Conservation (phyloP, 1,140 invertebrate species). For the Drosophila punjabiensis region DNA sequence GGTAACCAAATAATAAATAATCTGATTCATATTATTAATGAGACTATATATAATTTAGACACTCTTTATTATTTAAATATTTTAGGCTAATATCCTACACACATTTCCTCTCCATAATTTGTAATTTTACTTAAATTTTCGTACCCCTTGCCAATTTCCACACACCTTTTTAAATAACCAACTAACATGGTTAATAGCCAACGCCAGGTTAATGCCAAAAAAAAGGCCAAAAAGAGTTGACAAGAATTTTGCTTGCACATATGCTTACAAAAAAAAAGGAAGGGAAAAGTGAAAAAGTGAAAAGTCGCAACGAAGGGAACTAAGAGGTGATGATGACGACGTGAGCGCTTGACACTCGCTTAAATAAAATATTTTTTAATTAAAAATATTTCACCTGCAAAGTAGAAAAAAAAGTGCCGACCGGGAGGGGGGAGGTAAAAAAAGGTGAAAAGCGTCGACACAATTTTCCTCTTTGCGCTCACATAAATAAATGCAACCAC, state of each 20-base stretch:
- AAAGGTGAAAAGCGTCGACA: slow-evolving; percentile 60
- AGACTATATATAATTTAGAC: neutral
- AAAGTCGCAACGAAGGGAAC: slow-evolving; percentile 10
- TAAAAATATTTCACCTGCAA: slow-evolving; percentile 82
- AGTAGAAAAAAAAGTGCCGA: slow-evolving; percentile 30
- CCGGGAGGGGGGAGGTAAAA: neutral
- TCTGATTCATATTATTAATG: neutral
- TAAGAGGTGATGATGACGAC: slow-evolving; percentile 28
- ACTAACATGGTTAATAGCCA: slow-evolving; percentile 35
- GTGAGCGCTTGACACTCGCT: slow-evolving; percentile 62
- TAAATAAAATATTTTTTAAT: slow-evolving; percentile 84
- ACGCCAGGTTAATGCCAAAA: slow-evolving; percentile 1
- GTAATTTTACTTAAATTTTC: neutral
- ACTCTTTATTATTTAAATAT: no score
- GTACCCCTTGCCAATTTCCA: neutral
- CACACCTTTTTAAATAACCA: slow-evolving; percentile 8
- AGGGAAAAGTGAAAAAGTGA: slow-evolving; percentile 17
- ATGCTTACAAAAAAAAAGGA: slow-evolving; percentile 27
- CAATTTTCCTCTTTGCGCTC: slow-evolving; percentile 78
- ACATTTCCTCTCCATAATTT: neutral
- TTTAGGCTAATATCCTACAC: neutral
- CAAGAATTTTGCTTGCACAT: slow-evolving; percentile 27
- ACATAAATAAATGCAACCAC: slow-evolving; percentile 72
- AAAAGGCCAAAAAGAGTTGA: slow-evolving; percentile 28
- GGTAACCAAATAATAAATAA: no score